These are phyloP conservation scores for Porites divaricata DNA, from an alignment of 92 coral and sea anemone genomes.

Conservation along the genomic window DNA sequence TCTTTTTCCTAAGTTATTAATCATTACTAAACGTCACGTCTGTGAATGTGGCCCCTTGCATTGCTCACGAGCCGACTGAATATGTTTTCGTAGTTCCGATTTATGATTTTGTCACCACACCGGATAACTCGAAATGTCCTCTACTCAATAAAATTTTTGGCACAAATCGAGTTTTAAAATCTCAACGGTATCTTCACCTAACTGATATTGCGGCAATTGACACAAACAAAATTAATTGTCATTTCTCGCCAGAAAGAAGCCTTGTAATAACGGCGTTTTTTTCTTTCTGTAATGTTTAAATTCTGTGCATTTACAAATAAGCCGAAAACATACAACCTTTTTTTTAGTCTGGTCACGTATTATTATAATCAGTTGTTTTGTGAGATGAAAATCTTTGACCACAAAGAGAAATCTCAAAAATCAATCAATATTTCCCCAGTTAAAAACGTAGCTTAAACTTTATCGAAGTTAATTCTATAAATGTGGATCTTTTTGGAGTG, in stretches of 20 bases:
- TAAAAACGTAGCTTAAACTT: not conserved
- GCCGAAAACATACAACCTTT: constrained; percentile 1
- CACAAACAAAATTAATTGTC: not conserved
- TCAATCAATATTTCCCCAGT: not conserved
- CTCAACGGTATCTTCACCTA: not conserved
- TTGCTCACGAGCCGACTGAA: no score
- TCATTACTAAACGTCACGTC: not conserved
- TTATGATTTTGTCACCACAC: no score
- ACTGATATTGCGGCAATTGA: not conserved
- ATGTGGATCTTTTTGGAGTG: no score
- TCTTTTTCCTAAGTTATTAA: not conserved
- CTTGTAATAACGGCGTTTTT: not conserved
- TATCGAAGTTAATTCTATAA: not conserved
- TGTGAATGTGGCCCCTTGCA: no score
- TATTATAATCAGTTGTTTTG: not conserved
- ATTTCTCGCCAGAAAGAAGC: not conserved
- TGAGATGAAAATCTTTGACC: not conserved
- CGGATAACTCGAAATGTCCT: no score
- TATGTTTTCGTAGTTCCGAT: no score
- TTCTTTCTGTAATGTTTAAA: not conserved
- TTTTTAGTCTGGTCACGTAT: not conserved
- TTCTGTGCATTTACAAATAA: constrained; percentile 7
- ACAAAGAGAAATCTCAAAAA: not conserved
- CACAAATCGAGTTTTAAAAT: no score
- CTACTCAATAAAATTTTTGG: no score